These are phyloP conservation scores for Heptranchias perlo DNA, from an alignment of 2,113 vertebrate genomes.

Conservation along the genomic window DNA sequence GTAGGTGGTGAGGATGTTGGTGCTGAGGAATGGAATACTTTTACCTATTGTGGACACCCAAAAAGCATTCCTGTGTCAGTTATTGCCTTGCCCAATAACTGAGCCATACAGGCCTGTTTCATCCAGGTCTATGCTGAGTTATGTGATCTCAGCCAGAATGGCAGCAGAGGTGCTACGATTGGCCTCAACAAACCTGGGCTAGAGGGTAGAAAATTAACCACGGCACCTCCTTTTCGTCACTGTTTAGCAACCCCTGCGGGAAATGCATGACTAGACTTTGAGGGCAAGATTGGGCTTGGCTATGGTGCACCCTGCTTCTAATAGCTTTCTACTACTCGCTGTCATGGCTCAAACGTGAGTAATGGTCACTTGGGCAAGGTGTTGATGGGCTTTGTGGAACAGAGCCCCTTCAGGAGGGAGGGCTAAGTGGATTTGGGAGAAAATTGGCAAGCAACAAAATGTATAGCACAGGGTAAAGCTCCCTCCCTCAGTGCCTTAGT, in stretches of 20 bases:
- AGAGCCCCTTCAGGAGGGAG: background rate
- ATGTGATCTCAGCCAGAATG: background rate
- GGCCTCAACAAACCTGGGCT: background rate
- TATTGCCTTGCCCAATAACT: background rate
- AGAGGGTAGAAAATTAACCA: background rate
- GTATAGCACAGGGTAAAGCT: background rate
- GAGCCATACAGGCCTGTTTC: background rate
- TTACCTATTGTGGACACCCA: background rate
- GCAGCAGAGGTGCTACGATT: background rate
- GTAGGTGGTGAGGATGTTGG: background rate
- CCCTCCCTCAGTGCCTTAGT: background rate
- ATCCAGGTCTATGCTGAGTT: background rate
- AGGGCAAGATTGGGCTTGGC: background rate
- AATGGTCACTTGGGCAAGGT: background rate
- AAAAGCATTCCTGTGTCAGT: background rate
- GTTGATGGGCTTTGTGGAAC: background rate
- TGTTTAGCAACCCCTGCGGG: background rate
- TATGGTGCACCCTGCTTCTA: background rate
- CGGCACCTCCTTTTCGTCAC: background rate
- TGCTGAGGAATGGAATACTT: background rate
- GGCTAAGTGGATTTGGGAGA: background rate
- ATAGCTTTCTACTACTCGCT: background rate
- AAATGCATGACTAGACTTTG: background rate
- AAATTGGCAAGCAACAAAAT: background rate
- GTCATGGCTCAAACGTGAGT: background rate